Base-by-base conservation (phyloP, 1,140 invertebrate species). In the Lepidurus packardi region DNA sequence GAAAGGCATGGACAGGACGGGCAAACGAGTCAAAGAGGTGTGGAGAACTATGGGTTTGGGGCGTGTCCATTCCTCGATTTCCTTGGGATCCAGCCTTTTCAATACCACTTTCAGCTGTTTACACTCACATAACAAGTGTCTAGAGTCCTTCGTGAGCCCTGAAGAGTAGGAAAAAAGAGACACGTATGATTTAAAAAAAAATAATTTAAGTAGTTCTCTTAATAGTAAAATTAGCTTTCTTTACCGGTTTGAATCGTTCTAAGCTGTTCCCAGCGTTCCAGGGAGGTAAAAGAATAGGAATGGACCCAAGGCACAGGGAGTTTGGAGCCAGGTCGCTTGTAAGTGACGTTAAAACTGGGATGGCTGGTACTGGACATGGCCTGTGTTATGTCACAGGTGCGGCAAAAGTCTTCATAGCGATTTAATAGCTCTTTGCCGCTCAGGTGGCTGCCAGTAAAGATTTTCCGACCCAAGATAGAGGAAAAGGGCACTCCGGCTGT, bases 401-500 rank as follows among this genome's bases (percentile, higher is more conserved):
- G 25, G 44, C 76, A 77, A 6, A 44, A 25, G 34, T 65, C 44
- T 65, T 77, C 76, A 24, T 77, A 77, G 8, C 76, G 76, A 3
- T 25, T 77, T 24, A 65, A n/a, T 16, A 16, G 21, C 13, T 65
- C 53, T 65, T 65, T 65, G 16, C 74, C 74, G 24, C 16, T 41
- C n/a, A 42, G n/a, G 7, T 42, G 34, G 21, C 34, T 16, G 43
- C 24, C 43, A 9, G 34, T 78, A 3, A 73, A 73, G 11, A 78
- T 24, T 13, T 73, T 42, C 34, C 73, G 77, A 11, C 77, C 77
- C 45, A 78, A 65, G 34, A 25, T 74, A 6, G 77, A 78, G 7
- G 77, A 78, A 73, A 78, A 78, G 21, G 77, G 77, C 43, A 78
- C 73, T 21, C 53, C 65, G 13, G 77, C 73, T 44, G 43, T 73